A percentile compares a stretch with the other conserved stretches of the same genome.
Evolutionary conservation across 92 coral and sea anemone species (phyloP).

Genomic region (Epizoanthus rinbou): DNA sequence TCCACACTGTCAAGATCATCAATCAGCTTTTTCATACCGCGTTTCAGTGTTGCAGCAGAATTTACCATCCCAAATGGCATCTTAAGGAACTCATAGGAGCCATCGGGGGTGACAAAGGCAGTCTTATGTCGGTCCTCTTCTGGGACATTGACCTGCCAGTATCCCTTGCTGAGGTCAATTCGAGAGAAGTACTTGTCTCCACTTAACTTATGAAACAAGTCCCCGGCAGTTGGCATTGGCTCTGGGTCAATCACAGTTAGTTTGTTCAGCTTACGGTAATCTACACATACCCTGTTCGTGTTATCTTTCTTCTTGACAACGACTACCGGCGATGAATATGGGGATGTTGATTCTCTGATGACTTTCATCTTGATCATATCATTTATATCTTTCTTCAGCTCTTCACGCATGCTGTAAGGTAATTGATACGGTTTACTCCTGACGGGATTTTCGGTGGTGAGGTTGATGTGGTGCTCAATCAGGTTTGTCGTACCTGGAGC

Average conservation of each 20-base stretch:
- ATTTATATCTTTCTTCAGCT: conserved; percentile 14
- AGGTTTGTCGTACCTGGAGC: too few relatives aligned
- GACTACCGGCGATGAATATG: conserved; percentile 58
- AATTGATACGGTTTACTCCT: too few relatives aligned
- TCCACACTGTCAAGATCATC: too few relatives aligned
- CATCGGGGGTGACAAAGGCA: conserved; percentile 45
- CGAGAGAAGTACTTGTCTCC: conserved; percentile 39
- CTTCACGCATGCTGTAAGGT: too few relatives aligned
- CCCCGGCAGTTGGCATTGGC: conserved; percentile 46
- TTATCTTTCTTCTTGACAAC: conserved; percentile 53
- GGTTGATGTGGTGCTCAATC: too few relatives aligned
- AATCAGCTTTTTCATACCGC: conserved; percentile 56
- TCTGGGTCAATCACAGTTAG: conserved; percentile 53
- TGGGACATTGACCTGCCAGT: conserved; percentile 51
- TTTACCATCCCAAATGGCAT: conserved; percentile 56
- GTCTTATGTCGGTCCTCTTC: conserved; percentile 38
- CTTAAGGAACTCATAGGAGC: conserved; percentile 41
- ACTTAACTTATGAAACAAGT: conserved; percentile 41
- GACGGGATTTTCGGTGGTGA: too few relatives aligned
- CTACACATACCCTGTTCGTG: conserved; percentile 55
- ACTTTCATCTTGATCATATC: conserved; percentile 63
- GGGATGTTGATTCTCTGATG: conserved; percentile 53
- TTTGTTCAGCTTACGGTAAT: conserved; percentile 49
- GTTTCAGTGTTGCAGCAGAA: conserved; percentile 49
- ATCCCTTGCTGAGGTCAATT: conserved; percentile 43